Conservation (phyloP, 2,797 vertebrate species). For the Ibycter americanus region DNA sequence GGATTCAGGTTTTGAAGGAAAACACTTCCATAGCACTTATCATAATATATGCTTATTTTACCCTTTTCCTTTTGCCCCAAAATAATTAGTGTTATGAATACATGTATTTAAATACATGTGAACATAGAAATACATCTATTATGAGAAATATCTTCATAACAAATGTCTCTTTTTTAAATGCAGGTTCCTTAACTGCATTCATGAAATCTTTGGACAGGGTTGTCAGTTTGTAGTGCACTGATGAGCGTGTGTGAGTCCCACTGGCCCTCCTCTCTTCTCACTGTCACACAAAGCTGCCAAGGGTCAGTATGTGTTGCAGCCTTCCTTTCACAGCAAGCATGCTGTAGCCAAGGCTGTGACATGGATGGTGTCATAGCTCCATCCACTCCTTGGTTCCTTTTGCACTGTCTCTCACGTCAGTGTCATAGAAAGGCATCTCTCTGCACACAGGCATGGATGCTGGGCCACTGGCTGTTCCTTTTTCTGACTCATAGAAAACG, state of each 20-base stretch:
- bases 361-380: background rate
- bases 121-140: background rate
- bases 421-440: background rate
- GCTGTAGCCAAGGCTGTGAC: background rate
- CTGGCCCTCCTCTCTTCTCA: background rate
- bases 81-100: background rate
- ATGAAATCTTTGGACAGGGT: background rate
- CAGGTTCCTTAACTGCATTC: background rate
- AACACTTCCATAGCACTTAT: background rate
- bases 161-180: background rate
- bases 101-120: background rate
- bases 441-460: background rate
- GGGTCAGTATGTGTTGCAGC: background rate
- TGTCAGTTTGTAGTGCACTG: background rate
- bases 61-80: background rate
- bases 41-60: background rate
- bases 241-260: background rate
- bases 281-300: background rate
- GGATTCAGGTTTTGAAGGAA: background rate
- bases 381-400: background rate
- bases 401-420: background rate
- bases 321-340: background rate
- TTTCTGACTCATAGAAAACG: background rate
- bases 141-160: background rate
- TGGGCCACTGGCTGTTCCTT: background rate